phyloP scores from a whole-genome alignment of 2,888 invertebrate genomes.

The Xestia sexstrigata region DNA sequence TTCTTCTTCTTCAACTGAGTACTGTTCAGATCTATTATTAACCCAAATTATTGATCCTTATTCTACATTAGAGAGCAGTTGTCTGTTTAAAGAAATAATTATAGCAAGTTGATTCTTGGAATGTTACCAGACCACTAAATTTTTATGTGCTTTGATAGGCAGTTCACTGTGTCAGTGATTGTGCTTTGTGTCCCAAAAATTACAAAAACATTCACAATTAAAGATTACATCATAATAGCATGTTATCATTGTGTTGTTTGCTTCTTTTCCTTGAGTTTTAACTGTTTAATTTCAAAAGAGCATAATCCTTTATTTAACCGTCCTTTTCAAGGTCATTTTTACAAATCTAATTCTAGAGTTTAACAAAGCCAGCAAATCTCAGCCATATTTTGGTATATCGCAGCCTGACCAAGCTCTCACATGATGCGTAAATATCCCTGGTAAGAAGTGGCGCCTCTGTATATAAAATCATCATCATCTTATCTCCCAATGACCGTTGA shows the following conservation, averaged over 20 bases:
- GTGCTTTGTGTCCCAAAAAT: slow-evolving; percentile 39
- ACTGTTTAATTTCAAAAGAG: background rate
- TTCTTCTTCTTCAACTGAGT: background rate
- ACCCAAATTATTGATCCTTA: background rate
- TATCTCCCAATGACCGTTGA: slow-evolving; percentile 49
- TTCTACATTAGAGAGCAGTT: background rate
- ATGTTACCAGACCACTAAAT: slow-evolving; percentile 32
- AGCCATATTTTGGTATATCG: background rate
- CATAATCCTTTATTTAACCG: no score
- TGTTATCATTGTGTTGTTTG: slow-evolving; percentile 27
- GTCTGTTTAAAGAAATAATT: slow-evolving; percentile 1
- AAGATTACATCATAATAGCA: slow-evolving; percentile 23
- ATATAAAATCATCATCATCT: slow-evolving; percentile 17
- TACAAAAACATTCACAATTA: slow-evolving; percentile 40
- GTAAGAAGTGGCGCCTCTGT: slow-evolving; percentile 5
- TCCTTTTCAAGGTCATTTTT: background rate
- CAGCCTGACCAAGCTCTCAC: background rate
- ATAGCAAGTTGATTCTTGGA: slow-evolving; percentile 12
- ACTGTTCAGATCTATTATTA: background rate
- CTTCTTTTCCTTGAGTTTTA: background rate
- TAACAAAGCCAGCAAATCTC: background rate
- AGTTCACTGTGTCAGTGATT: slow-evolving; percentile 57
- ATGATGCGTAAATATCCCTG: background rate
- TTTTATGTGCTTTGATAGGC: slow-evolving; percentile 45
- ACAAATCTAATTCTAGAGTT: background rate